Conservation (phyloP, 2,888 invertebrate species). For the Epirrita christyi region DNA sequence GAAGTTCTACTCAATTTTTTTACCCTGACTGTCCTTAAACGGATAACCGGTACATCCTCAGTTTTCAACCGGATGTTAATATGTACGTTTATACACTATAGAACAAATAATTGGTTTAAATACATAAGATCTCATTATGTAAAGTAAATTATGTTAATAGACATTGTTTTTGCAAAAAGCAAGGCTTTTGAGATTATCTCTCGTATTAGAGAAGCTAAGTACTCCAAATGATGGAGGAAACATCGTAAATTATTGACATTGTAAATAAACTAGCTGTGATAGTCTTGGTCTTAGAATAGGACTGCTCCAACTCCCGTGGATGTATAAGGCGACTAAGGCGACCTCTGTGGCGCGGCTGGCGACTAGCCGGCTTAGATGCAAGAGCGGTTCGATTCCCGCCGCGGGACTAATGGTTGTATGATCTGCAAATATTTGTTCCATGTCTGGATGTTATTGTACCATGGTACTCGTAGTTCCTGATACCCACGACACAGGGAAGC, state of each 20-base stretch:
- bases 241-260: not conserved
- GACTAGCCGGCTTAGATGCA: too few relatives aligned
- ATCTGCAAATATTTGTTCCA: too few relatives aligned
- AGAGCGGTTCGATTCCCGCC: too few relatives aligned
- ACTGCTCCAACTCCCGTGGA: too few relatives aligned
- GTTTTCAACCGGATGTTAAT: slow-evolving; percentile 25
- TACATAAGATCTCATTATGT: slow-evolving; percentile 13
- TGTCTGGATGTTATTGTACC: too few relatives aligned
- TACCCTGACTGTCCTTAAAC: slow-evolving; percentile 13
- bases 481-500: too few relatives aligned
- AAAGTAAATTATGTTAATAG: slow-evolving; percentile 15
- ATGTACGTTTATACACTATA: not conserved
- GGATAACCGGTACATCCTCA: slow-evolving; percentile 27
- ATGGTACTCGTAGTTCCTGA: too few relatives aligned
- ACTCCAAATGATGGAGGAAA: not conserved
- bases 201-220: not conserved
- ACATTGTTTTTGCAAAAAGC: slow-evolving; percentile 12
- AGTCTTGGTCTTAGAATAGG: too few relatives aligned
- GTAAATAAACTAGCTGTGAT: not conserved
- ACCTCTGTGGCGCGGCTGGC: too few relatives aligned
- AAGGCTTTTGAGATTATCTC: not conserved
- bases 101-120: slow-evolving; percentile 4
- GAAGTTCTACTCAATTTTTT: slow-evolving; percentile 5
- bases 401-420: too few relatives aligned
- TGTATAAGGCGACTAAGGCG: too few relatives aligned